A percentile compares a stretch with the other conserved stretches of the same genome.
phyloP scores from a whole-genome alignment of 2,888 invertebrate genomes.

The Chloroclysta siterata region DNA sequence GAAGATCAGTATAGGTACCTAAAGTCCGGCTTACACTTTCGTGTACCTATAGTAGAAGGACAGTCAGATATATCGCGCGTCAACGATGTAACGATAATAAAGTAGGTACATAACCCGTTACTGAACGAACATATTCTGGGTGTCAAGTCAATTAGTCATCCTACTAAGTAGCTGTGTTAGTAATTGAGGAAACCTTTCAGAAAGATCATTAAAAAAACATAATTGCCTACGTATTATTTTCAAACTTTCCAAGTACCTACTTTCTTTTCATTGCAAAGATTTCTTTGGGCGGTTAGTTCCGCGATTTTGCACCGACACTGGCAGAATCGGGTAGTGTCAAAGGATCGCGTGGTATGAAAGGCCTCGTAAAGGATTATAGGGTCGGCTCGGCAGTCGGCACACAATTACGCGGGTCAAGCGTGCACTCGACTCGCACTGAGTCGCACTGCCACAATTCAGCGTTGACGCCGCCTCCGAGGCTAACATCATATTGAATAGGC shows the following conservation, averaged over 20 bases:
- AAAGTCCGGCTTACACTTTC: not conserved
- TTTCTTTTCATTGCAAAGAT: not conserved
- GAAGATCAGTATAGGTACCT: not conserved
- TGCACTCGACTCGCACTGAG: constrained; percentile 55
- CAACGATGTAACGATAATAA: too few relatives aligned
- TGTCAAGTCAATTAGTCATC: too few relatives aligned
- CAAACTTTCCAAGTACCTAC: not conserved
- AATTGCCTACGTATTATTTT: too few relatives aligned
- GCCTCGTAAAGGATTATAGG: constrained; percentile 57
- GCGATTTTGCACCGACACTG: not conserved
- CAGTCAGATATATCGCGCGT: too few relatives aligned
- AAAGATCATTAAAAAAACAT: too few relatives aligned
- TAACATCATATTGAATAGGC: constrained; percentile 20
- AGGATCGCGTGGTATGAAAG: constrained; percentile 36
- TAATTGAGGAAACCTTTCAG: too few relatives aligned
- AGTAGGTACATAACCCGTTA: too few relatives aligned
- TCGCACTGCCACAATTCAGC: constrained; percentile 49
- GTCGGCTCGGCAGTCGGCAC: constrained; percentile 55
- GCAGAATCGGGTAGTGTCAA: constrained; percentile 14
- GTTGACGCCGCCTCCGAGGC: constrained; percentile 26
- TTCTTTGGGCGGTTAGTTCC: not conserved
- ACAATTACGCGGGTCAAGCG: constrained; percentile 78
- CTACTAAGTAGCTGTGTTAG: too few relatives aligned
- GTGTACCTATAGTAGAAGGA: too few relatives aligned
- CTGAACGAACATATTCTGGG: too few relatives aligned